Percentiles rank a stretch among this genome's conserved stretches.
Conservation (phyloP, 1,140 invertebrate species). For the Orussus abietinus region DNA sequence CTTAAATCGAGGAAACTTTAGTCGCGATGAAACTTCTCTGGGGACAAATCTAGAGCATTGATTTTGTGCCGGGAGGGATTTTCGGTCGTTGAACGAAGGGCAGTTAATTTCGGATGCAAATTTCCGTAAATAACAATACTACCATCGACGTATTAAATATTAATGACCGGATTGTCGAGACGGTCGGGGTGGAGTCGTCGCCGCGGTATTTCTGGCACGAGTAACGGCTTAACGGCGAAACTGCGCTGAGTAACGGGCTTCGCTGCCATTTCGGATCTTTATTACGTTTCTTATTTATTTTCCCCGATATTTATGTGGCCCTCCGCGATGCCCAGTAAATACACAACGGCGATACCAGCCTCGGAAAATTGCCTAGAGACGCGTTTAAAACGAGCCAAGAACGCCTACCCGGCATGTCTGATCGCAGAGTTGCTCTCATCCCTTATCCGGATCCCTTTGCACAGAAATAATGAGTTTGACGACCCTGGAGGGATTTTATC, state of each 20-base stretch:
- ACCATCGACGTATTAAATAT: conserved; percentile 11
- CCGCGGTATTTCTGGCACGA: conserved; percentile 19
- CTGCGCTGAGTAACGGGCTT: conserved; percentile 15
- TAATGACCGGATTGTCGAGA: conserved; percentile 6
- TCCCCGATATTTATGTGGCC: conserved; percentile 9
- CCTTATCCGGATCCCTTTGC: too few relatives aligned
- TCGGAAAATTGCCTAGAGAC: conserved; percentile 14
- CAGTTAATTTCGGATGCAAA: too few relatives aligned
- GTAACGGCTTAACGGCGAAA: conserved; percentile 23
- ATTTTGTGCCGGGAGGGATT: too few relatives aligned
- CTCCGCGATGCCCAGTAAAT: background rate
- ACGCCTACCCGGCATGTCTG: background rate
- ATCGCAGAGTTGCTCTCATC: too few relatives aligned
- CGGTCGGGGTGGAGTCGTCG: background rate
- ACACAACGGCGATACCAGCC: background rate
- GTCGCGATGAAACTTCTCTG: too few relatives aligned
- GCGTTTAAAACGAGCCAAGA: conserved; percentile 1
- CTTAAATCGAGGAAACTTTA: too few relatives aligned
- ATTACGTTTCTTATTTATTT: conserved; percentile 28
- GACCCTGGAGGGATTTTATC: too few relatives aligned
- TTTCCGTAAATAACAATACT: too few relatives aligned
- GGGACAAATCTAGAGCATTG: too few relatives aligned
- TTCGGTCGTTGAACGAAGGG: too few relatives aligned
- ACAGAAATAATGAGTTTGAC: too few relatives aligned
- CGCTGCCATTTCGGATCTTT: conserved; percentile 20